Evolutionary conservation across 1,140 invertebrate genomes (phyloP), one percentile per base, ranked within the genome.

Genomic region (Anadara kagoshimensis): DNA sequence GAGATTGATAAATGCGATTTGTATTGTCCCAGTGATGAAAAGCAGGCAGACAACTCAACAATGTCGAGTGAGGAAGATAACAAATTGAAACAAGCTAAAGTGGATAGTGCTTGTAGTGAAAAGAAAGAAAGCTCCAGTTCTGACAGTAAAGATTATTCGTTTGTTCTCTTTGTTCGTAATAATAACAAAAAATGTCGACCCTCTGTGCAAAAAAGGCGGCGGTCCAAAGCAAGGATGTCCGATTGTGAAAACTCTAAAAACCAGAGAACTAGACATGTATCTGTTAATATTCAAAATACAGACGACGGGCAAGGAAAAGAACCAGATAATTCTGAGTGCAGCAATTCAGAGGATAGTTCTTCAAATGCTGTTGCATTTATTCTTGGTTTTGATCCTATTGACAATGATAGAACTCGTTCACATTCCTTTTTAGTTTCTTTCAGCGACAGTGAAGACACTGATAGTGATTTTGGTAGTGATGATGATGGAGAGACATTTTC

Each of bases 381-480:
- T 43, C 56, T 67, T 58, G 69, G 69, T 10, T 56, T 64, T 29
- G 45, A 43, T 57, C 53, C 57, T 22, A 54, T 41, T 53, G 44
- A 53, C 5, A 7, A 57, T n/a, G 8, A 41, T 5, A 54, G 62
- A 20, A 24, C 24, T 7, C 7, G 43, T 24, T n/a, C 59, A 62
- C 51, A 67, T 51, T 74, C 73, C 47, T 64, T 69, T 62, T 51
- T 59, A 24, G 53, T 69, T 24, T 51, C 65, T 24, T 67, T 64
- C 63, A 59, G 63, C 20, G 44, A 57, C 22, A 53, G 47, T 12
- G 36, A 47, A 1, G 62, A 76, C 16, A 18, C 8, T 11, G 20
- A 44, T 1, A 63, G 29, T 63, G 59, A 69, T 47, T 62, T 16
- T 20, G 41, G 43, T 54, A 66, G 49, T 18, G 51, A 51, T 67